phyloP scores from a whole-genome alignment of 2,113 vertebrate species.

The Lycaon pictus region DNA sequence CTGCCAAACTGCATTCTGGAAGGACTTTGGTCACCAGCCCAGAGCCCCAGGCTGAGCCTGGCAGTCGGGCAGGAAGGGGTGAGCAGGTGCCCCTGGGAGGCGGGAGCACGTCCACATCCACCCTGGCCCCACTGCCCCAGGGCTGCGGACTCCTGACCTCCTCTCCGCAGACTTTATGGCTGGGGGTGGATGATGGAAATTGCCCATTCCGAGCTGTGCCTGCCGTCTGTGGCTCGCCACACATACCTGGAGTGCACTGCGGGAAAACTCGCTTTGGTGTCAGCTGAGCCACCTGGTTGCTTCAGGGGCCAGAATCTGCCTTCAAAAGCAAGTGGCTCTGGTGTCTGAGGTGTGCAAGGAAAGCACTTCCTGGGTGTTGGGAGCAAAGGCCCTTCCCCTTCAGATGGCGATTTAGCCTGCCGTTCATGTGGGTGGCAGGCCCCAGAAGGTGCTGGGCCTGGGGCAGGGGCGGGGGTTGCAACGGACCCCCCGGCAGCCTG shows the following conservation, averaged over 20 bases:
- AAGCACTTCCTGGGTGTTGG: neutral
- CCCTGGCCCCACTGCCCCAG: neutral
- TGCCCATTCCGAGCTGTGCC: neutral
- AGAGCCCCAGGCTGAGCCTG: neutral
- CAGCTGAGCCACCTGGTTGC: neutral
- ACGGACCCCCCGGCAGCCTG: neutral
- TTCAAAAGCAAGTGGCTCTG: neutral
- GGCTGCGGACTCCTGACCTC: neutral
- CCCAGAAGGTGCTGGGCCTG: neutral
- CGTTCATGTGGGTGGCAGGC: neutral
- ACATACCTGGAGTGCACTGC: accelerated
- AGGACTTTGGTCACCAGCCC: neutral
- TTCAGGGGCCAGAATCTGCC: neutral
- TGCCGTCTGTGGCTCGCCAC: neutral
- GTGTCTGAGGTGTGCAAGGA: too few species aligned
- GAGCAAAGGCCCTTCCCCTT: neutral
- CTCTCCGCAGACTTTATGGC: neutral
- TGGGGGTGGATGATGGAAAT: neutral
- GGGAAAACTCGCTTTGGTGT: too few species aligned
- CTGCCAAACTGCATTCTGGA: neutral
- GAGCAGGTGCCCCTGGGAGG: neutral
- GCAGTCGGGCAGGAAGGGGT: neutral
- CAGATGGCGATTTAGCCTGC: neutral
- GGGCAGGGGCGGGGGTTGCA: too few species aligned
- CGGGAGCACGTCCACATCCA: accelerated